Conservation (phyloP, 2,797 vertebrate species). For the Cottoperca gobio region DNA sequence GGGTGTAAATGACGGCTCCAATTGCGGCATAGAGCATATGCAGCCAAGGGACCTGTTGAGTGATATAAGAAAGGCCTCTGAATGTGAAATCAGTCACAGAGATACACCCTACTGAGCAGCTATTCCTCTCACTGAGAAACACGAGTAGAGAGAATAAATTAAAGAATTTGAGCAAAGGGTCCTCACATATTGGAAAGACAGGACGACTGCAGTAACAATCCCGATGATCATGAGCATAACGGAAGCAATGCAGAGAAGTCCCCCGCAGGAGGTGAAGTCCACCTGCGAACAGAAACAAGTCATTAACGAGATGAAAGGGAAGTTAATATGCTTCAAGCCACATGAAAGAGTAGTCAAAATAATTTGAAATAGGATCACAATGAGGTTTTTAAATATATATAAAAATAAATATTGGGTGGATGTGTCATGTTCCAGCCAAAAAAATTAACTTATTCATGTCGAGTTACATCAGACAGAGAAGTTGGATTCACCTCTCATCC, state of each 20-base stretch:
- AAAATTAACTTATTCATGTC: conserved; percentile 46
- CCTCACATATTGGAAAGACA: conserved; percentile 93
- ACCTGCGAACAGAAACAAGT: conserved; percentile 85
- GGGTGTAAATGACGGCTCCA: conserved; percentile 91
- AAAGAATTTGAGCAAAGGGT: conserved; percentile 34
- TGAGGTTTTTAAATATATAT: background rate
- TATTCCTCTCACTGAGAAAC: conserved; percentile 28
- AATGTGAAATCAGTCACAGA: conserved; percentile 53
- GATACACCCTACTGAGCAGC: conserved; percentile 31
- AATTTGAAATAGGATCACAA: conserved; percentile 39
- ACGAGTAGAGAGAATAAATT: conserved; percentile 33
- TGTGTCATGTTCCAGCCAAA: conserved; percentile 13
- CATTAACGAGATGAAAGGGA: conserved; percentile 63
- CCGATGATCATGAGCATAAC: conserved; percentile 91
- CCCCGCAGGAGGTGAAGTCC: conserved; percentile 95
- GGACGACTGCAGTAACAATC: conserved; percentile 89
- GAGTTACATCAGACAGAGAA: conserved; percentile 62
- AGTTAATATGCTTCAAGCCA: conserved; percentile 35
- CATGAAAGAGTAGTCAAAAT: conserved; percentile 30
- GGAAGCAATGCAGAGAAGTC: conserved; percentile 90
- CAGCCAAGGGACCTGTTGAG: conserved; percentile 90
- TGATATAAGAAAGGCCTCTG: conserved; percentile 57
- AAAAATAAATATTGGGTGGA: background rate
- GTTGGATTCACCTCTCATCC: conserved; percentile 64
- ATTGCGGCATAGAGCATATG: conserved; percentile 95